phyloP scores from a whole-genome alignment of 2,888 invertebrate species.

The Drosophila glabriapex region DNA sequence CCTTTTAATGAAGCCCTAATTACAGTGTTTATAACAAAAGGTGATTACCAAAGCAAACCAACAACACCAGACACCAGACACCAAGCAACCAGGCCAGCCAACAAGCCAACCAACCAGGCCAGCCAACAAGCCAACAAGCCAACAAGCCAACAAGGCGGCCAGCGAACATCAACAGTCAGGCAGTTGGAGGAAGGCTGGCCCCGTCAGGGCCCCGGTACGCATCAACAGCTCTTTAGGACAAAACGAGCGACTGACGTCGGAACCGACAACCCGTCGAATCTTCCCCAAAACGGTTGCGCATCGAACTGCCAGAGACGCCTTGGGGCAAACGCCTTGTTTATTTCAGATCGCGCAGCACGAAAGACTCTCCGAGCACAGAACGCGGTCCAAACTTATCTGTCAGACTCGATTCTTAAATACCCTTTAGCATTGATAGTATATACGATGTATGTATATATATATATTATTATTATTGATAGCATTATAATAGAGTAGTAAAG shows the following conservation, averaged over 20 bases:
- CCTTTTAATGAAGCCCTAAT: slow-evolving; percentile 86
- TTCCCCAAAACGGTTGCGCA: slow-evolving; percentile 12
- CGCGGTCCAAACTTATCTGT: neutral
- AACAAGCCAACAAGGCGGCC: slow-evolving; percentile 6
- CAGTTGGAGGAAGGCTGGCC: slow-evolving; percentile 11
- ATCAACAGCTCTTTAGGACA: slow-evolving; percentile 72
- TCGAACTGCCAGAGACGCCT: slow-evolving; percentile 53
- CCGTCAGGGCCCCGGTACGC: slow-evolving; percentile 37
- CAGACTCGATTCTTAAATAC: slow-evolving; percentile 10
- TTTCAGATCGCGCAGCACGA: slow-evolving; percentile 58
- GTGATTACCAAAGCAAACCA: slow-evolving; percentile 82
- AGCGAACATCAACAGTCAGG: slow-evolving; percentile 22
- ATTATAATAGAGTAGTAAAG: neutral
- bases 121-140: slow-evolving; percentile 19
- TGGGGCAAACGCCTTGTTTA: slow-evolving; percentile 60
- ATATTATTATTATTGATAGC: neutral
- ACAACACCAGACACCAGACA: slow-evolving; percentile 61
- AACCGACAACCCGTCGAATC: slow-evolving; percentile 19
- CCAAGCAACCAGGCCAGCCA: slow-evolving; percentile 17
- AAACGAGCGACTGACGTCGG: slow-evolving; percentile 40
- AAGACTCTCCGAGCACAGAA: slow-evolving; percentile 33
- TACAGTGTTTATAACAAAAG: slow-evolving; percentile 85
- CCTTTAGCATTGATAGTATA: slow-evolving; percentile 10
- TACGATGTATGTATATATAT: neutral
- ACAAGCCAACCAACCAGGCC: slow-evolving; percentile 28